phyloP scores from a whole-genome alignment of 2,113 vertebrate species.

The Brienomyrus brachyistius region DNA sequence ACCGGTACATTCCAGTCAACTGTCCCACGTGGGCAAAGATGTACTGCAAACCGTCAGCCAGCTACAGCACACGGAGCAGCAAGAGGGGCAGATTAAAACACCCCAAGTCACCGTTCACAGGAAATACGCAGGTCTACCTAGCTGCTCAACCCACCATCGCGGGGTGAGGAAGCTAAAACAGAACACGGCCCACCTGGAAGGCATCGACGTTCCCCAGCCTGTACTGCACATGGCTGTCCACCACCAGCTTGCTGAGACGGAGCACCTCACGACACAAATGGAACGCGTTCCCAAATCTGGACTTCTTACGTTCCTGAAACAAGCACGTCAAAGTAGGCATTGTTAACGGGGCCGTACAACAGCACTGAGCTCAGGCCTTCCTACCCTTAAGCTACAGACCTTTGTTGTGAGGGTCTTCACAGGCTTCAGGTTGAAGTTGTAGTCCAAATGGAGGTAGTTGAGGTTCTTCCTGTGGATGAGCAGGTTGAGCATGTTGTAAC shows the following conservation, averaged over 20 bases:
- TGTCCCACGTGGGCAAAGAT: conserved; percentile 98
- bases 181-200: conserved; percentile 72
- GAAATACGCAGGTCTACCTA: background rate
- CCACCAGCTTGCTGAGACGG: conserved; percentile 91
- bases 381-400: conserved; percentile 48
- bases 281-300: conserved; percentile 94
- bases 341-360: background rate
- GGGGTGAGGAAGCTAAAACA: background rate
- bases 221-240: conserved; percentile 97
- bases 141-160: background rate
- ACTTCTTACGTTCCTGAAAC: conserved; percentile 88
- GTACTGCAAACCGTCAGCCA: conserved; percentile 93
- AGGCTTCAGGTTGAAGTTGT: conserved; percentile 97
- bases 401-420: conserved; percentile 98
- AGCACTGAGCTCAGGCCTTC: too few species aligned
- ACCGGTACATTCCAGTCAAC: conserved; percentile 96
- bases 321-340: conserved; percentile 12
- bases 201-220: conserved; percentile 94
- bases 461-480: conserved; percentile 98
- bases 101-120: background rate
- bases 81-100: background rate
- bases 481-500: conserved; percentile 99
- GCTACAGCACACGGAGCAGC: conserved; percentile 51
- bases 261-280: conserved; percentile 93
- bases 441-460: conserved; percentile 96